Conservation (phyloP, 2,797 vertebrate species). For the Aphelocoma californica region DNA sequence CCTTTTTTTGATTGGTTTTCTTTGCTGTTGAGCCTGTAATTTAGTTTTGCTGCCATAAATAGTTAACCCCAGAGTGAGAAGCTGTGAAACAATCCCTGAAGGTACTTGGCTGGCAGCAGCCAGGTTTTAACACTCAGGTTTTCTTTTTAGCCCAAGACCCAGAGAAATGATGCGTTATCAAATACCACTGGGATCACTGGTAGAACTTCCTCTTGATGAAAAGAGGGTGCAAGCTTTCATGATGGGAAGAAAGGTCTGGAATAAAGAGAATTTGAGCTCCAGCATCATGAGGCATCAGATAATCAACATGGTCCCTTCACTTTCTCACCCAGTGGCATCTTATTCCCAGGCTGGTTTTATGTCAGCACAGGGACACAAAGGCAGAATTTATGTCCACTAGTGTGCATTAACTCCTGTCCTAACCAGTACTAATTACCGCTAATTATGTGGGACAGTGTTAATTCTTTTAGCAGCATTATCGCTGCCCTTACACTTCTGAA, state of each 20-base stretch:
- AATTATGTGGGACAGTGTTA: conserved; percentile 62
- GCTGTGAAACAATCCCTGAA: conserved; percentile 45
- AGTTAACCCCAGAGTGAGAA: conserved; percentile 16
- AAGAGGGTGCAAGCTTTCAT: neutral
- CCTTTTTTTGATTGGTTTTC: neutral
- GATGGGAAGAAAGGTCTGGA: neutral
- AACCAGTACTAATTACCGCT: conserved; percentile 31
- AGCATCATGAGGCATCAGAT: neutral
- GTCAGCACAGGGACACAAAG: neutral
- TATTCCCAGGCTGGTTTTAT: neutral
- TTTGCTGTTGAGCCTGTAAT: conserved; percentile 27
- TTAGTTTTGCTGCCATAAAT: conserved; percentile 39
- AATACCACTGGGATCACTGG: neutral
- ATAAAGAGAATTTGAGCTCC: neutral
- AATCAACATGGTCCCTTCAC: neutral
- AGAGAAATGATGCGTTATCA: neutral
- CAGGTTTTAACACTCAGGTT: neutral
- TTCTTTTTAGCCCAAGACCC: neutral
- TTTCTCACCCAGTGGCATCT: neutral
- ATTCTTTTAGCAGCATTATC: conserved; percentile 24
- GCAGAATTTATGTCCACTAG: conserved; percentile 26
- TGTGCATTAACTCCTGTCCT: conserved; percentile 57
- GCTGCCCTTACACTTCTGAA: conserved; percentile 49
- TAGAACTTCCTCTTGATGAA: neutral
- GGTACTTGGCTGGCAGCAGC: neutral